These are phyloP conservation scores for Drosophila tanythrix DNA, from an alignment of 2,888 invertebrate species.

Conservation along the genomic window DNA sequence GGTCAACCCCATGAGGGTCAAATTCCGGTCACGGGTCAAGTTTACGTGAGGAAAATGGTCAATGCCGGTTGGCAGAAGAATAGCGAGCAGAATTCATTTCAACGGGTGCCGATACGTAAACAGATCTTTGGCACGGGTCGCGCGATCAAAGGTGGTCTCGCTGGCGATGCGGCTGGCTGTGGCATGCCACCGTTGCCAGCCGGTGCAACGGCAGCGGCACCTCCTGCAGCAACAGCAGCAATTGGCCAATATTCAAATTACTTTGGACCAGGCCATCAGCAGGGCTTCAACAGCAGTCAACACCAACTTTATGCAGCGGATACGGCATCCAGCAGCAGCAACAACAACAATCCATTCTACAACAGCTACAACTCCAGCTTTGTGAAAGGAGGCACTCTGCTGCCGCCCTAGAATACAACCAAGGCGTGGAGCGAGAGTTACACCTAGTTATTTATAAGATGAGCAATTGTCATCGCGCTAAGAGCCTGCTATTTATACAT, in stretches of 20 bases:
- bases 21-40: slow-evolving; percentile 41
- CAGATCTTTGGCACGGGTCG: slow-evolving; percentile 61
- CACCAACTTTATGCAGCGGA: slow-evolving; percentile 36
- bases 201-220: slow-evolving; percentile 16
- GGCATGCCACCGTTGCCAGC: slow-evolving; percentile 19
- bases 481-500: slow-evolving; percentile 34
- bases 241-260: slow-evolving; percentile 40
- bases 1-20: background rate
- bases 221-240: slow-evolving; percentile 4
- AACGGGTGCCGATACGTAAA: slow-evolving; percentile 24
- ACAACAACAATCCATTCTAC: slow-evolving; percentile 44
- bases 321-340: slow-evolving; percentile 3
- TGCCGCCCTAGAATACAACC: slow-evolving; percentile 58
- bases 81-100: slow-evolving; percentile 29
- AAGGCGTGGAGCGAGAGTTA: slow-evolving; percentile 40
- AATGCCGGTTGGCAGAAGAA: slow-evolving; percentile 46
- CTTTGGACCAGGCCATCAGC: slow-evolving; percentile 28
- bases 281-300: slow-evolving; percentile 2
- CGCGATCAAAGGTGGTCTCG: slow-evolving; percentile 63
- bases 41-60: slow-evolving; percentile 56
- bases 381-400: slow-evolving; percentile 51
- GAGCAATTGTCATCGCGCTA: slow-evolving; percentile 32
- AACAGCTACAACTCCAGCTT: slow-evolving; percentile 54
- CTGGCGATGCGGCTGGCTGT: slow-evolving; percentile 13
- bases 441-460: slow-evolving; percentile 36